These are phyloP conservation scores for Drosophila prolongata DNA, from an alignment of 2,888 invertebrate species.

Conservation along the genomic window DNA sequence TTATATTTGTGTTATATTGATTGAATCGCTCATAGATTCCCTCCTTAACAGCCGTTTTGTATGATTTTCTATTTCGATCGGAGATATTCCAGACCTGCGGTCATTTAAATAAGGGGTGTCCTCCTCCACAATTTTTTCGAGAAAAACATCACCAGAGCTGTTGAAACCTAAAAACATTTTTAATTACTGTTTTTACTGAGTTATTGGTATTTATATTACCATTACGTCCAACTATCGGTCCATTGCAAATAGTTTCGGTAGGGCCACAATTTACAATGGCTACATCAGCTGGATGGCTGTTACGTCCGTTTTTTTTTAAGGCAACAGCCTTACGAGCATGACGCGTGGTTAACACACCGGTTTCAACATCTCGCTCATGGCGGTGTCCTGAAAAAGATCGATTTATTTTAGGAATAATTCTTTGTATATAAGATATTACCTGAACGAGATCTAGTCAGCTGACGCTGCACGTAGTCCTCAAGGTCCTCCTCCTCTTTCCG, in stretches of 20 bases:
- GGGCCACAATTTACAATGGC: too few species aligned
- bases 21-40: conserved; percentile 82
- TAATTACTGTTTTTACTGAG: not conserved
- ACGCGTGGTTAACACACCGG: too few species aligned
- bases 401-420: not conserved
- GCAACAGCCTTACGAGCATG: too few species aligned
- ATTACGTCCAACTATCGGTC: conserved; percentile 69
- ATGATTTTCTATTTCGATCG: conserved; percentile 83
- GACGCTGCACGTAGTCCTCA: conserved; percentile 93
- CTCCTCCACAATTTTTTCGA: conserved; percentile 84
- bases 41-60: conserved; percentile 83
- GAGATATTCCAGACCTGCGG: conserved; percentile 82
- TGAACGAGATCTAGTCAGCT: conserved; percentile 90
- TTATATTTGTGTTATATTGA: conserved; percentile 83
- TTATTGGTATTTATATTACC: conserved; percentile 29
- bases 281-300: conserved; percentile 71
- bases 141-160: conserved; percentile 83
- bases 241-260: too few species aligned
- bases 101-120: conserved; percentile 83
- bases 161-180: too few species aligned
- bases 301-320: conserved; percentile 80
- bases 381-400: conserved; percentile 85
- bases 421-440: conserved; percentile 41
- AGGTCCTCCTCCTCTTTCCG: conserved; percentile 93
- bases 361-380: conserved; percentile 92